A percentile compares a stretch with the other conserved stretches of the same genome.
Conservation (phyloP, 2,888 invertebrate genomes). For the Lydus trimaculatus region DNA sequence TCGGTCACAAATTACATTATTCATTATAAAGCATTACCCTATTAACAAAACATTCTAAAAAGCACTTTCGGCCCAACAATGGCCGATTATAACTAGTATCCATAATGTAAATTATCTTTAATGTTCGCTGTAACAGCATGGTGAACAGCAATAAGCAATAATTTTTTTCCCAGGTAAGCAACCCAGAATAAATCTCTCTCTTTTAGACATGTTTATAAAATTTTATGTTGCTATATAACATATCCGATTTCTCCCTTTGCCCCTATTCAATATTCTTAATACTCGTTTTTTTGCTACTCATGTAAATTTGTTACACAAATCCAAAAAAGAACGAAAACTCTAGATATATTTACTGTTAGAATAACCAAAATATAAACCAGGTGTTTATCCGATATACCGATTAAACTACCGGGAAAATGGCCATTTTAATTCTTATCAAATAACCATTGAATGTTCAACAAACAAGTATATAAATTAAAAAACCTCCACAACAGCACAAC, state of each 20-base stretch:
- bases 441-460: constrained; percentile 12
- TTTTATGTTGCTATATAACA: not conserved
- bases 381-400: not conserved
- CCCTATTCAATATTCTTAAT: not conserved
- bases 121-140: constrained; percentile 50
- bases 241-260: not conserved
- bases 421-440: constrained; percentile 21
- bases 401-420: constrained; percentile 3
- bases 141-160: constrained; percentile 48
- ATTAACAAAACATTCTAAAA: constrained; percentile 42
- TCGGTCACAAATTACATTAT: constrained; percentile 19
- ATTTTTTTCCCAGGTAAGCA: constrained; percentile 46
- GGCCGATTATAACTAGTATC: constrained; percentile 53
- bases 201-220: constrained; percentile 28
- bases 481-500: not conserved
- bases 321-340: not conserved
- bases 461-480: constrained; percentile 20
- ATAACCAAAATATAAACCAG: not conserved
- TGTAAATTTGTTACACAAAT: not conserved
- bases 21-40: constrained; percentile 19
- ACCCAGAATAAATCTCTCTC: constrained; percentile 27
- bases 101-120: constrained; percentile 59
- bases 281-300: not conserved
- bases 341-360: not conserved
- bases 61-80: constrained; percentile 46